Base-by-base conservation (phyloP, 2,797 vertebrate species). In the Schizothorax lantsangensis region DNA sequence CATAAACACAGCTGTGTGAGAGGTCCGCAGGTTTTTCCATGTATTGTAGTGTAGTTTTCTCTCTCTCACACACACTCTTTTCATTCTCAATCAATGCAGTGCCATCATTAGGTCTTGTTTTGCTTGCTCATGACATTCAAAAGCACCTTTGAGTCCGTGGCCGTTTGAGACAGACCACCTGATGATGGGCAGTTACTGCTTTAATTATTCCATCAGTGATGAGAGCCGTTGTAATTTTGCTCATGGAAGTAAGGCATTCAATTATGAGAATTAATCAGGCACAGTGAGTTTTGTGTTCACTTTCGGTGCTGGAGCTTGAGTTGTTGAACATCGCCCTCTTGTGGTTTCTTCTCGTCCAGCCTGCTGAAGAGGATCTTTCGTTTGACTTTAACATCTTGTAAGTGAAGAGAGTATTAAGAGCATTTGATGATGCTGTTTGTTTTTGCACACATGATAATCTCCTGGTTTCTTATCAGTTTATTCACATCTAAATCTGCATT, bases 201-300 rank as follows among this genome's bases (percentile, higher is more conserved):
- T 92, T 93, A 89, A 87, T 89, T 88, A 88, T 90, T 89, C 88
- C 85, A 81, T 75, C 88, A 64, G 21, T 81, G 88, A 91, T 87
- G 87, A 93, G 91, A 88, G 91, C 91, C 84, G 85, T 78, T 72
- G 91, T 93, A 90, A 94, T 95, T 94, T 92, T 91, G 93, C 90
- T 90, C 57, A 88, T 89, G 89, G 88, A 85, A 72, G 91, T 87
- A 90, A 89, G 90, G 91, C 91, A 92, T 92, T 95, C 94, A 95
- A 94, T 96, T 95, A 95, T 91, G 88, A 91, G 92, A 92, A 95
- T 94, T 93, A 95, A 95, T 95, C 93, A 92, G 92, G 86, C 87
- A 84, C 92, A 81, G 92, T 89, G 85, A 92, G 93, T 92, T 93
- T 93, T 93, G 90, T 85, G 83, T 88, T 91, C 90, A 89, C 88